Conservation (phyloP, 2,797 vertebrate species). For the Meda fulgida region DNA sequence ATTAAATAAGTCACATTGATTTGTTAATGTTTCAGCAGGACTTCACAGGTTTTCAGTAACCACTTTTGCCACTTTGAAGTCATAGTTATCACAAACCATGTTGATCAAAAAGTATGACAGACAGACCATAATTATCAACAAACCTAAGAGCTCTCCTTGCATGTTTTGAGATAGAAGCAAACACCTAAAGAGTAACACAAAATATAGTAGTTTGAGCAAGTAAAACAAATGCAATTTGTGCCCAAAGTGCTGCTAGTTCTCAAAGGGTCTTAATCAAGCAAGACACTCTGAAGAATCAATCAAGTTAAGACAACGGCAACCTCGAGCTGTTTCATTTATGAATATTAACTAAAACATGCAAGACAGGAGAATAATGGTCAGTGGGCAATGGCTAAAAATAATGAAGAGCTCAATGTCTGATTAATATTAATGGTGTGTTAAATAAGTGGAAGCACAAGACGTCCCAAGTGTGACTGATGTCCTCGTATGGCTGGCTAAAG, state of each 20-base stretch:
- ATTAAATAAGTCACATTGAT: background rate
- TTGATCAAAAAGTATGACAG: background rate
- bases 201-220: conserved; percentile 1
- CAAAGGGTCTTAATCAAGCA: background rate
- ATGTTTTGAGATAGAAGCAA: background rate
- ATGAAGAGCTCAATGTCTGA: conserved; percentile 29
- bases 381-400: conserved; percentile 22
- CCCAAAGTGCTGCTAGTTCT: background rate
- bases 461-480: conserved; percentile 21
- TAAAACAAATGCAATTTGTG: background rate
- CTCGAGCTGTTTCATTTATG: conserved; percentile 26
- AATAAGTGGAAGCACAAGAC: conserved; percentile 29
- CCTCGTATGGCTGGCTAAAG: background rate
- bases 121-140: background rate
- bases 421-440: conserved; percentile 48
- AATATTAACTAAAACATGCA: conserved; percentile 28
- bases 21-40: background rate
- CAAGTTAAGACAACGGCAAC: background rate
- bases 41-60: background rate
- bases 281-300: conserved; percentile 17
- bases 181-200: background rate
- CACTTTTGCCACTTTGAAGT: no score
- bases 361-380: conserved; percentile 15
- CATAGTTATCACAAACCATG: background rate
- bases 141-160: background rate